A percentile compares a stretch with the other conserved stretches of the same genome.
Conservation (phyloP, 2,797 vertebrate genomes). For the Siniperca obscura region DNA sequence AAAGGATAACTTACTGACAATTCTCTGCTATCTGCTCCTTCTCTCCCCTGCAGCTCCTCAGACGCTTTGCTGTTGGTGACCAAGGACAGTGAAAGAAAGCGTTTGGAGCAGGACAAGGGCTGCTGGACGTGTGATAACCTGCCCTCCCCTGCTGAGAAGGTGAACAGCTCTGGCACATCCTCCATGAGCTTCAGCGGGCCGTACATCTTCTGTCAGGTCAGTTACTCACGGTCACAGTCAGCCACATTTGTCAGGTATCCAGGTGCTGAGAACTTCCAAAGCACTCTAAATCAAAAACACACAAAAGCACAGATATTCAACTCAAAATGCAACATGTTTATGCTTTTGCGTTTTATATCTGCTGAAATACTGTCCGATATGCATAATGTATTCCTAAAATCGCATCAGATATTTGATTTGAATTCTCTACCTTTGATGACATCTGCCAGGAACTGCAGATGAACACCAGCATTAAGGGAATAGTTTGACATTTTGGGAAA, state of each 20-base stretch:
- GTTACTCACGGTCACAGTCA: conserved; percentile 2
- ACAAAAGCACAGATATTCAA: not conserved
- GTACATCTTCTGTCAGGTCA: conserved; percentile 81
- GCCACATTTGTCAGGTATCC: not conserved
- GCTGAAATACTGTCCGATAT: not conserved
- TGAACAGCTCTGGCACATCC: conserved; percentile 49
- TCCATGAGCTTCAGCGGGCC: conserved; percentile 81
- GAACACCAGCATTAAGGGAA: not conserved
- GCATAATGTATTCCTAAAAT: not conserved
- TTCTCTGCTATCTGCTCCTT: not conserved
- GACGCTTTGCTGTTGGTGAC: conserved; percentile 30
- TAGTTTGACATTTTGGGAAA: not conserved
- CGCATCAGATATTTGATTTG: not conserved
- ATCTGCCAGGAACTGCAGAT: not conserved
- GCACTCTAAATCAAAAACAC: not conserved
- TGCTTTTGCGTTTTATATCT: not conserved
- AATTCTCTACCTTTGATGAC: not conserved
- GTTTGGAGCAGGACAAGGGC: conserved; percentile 29
- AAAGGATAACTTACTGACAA: not conserved
- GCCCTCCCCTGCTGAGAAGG: conserved; percentile 10
- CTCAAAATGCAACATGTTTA: not conserved
- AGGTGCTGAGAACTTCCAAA: not conserved
- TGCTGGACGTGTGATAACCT: conserved; percentile 39
- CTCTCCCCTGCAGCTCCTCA: conserved; percentile 61
- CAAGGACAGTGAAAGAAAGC: conserved; percentile 5